Evolutionary conservation across 37 sponge, comb jelly and placozoan species (phyloP).

Genomic region (Spongilla lacustris): DNA sequence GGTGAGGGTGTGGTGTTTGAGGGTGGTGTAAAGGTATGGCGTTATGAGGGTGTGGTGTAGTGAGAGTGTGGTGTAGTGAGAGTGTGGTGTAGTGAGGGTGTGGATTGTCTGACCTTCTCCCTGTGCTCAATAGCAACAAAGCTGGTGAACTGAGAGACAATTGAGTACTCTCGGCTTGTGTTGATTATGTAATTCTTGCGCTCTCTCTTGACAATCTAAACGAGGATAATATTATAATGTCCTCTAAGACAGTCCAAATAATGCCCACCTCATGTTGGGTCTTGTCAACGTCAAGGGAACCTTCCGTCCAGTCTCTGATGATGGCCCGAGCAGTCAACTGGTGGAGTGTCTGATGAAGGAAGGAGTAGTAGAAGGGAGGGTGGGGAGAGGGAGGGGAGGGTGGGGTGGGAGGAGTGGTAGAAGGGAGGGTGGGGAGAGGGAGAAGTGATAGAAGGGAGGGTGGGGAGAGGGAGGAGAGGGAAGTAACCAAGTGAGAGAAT

Average conservation of each 20-base stretch:
- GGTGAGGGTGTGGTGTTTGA: too few relatives aligned
- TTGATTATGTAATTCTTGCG: slow-evolving; percentile 88
- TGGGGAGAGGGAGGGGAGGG: neutral
- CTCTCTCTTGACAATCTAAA: slow-evolving; percentile 81
- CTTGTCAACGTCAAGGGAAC: slow-evolving; percentile 77
- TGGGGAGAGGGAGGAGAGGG: too few relatives aligned
- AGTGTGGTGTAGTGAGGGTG: too few relatives aligned
- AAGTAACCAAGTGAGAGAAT: too few relatives aligned
- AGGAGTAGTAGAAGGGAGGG: neutral
- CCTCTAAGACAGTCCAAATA: too few relatives aligned
- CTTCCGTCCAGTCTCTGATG: slow-evolving; percentile 95
- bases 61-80: too few relatives aligned
- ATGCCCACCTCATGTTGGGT: slow-evolving; percentile 86
- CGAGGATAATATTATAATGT: too few relatives aligned
- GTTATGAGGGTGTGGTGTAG: too few relatives aligned
- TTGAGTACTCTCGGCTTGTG: slow-evolving; percentile 90
- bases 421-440: neutral
- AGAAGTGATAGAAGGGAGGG: neutral
- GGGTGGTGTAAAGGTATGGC: too few relatives aligned
- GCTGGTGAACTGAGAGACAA: slow-evolving; percentile 97
- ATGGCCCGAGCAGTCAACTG: slow-evolving; percentile 95
- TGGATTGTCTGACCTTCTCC: slow-evolving; percentile 84
- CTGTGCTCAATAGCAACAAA: slow-evolving; percentile 98
- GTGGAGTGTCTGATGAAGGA: slow-evolving; percentile 69
- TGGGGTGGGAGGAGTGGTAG: neutral